Evolutionary conservation across 2,113 vertebrate species (phyloP).

Genomic region (Oryzias woworae): DNA sequence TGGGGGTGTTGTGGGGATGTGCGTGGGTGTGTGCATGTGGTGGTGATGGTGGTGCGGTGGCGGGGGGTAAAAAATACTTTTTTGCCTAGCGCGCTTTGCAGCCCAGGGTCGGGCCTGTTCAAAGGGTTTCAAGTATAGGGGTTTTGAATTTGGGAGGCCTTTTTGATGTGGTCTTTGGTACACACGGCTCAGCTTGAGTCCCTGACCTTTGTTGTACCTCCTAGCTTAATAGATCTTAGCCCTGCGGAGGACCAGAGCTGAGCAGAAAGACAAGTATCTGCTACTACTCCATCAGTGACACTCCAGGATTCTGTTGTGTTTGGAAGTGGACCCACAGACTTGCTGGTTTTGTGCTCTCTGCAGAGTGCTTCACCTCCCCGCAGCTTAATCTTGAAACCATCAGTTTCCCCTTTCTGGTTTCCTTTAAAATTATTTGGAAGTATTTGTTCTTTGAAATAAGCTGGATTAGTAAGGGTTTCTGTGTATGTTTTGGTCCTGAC

Average conservation of each 20-base stretch:
- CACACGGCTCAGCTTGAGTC: constrained; percentile 10
- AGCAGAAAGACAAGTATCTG: constrained; percentile 47
- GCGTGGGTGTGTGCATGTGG: too few species aligned
- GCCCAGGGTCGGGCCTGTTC: background rate
- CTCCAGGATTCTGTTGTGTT: constrained; percentile 55
- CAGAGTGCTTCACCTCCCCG: constrained; percentile 35
- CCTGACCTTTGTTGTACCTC: constrained; percentile 28
- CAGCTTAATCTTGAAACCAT: constrained; percentile 58
- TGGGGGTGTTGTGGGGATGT: too few species aligned
- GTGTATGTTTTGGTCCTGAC: constrained; percentile 16
- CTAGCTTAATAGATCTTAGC: constrained; percentile 18
- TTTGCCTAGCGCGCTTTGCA: too few species aligned
- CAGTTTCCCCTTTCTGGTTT: constrained; percentile 46
- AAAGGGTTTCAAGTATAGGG: constrained; percentile 1
- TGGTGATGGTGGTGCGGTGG: too few species aligned
- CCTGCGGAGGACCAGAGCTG: constrained; percentile 31
- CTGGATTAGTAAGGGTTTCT: constrained; percentile 31
- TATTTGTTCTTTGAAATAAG: constrained; percentile 35
- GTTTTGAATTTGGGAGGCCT: constrained; percentile 18
- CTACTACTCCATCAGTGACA: constrained; percentile 28
- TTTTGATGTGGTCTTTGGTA: constrained; percentile 28
- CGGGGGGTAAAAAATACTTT: too few species aligned
- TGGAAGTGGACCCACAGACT: constrained; percentile 40
- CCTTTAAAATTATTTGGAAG: constrained; percentile 52
- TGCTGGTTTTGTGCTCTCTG: constrained; percentile 38